Conservation (phyloP, 2,888 invertebrate species). For the Ditylenchus weischeri region DNA sequence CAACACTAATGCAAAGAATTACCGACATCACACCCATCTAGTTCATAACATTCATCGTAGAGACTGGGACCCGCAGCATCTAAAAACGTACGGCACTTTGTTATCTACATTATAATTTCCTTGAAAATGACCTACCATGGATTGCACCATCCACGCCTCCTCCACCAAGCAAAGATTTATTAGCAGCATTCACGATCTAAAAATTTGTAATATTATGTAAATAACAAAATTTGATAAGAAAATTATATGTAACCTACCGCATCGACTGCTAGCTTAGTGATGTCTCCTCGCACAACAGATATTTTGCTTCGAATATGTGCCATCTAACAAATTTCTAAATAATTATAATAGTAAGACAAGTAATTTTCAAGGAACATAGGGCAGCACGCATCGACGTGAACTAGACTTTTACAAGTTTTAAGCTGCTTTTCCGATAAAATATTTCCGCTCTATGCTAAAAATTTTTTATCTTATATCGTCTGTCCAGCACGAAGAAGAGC, state of each 20-base stretch:
- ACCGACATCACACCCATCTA: slow-evolving; percentile 68
- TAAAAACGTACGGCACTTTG: too few species aligned
- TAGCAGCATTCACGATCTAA: slow-evolving; percentile 82
- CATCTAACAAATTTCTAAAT: neutral
- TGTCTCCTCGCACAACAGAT: slow-evolving; percentile 64
- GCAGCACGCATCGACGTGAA: too few species aligned
- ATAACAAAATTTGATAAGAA: neutral
- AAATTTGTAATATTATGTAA: neutral
- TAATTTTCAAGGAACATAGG: too few species aligned
- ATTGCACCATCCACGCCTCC: slow-evolving; percentile 80
- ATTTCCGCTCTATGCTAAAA: too few species aligned
- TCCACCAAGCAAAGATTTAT: slow-evolving; percentile 71
- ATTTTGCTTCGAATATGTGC: slow-evolving; percentile 16
- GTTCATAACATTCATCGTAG: slow-evolving; percentile 68
- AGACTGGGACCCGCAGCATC: slow-evolving; percentile 71
- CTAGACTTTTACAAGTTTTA: too few species aligned
- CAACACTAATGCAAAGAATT: neutral
- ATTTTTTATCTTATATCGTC: too few species aligned
- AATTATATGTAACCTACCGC: slow-evolving; percentile 59
- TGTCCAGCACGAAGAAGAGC: too few species aligned
- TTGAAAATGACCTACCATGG: slow-evolving; percentile 62
- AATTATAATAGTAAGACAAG: neutral
- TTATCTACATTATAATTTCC: too few species aligned
- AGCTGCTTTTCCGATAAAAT: too few species aligned
- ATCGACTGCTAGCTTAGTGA: slow-evolving; percentile 79